These are phyloP conservation scores for Gymnodraco acuticeps DNA, from an alignment of 2,797 vertebrate genomes.

Conservation along the genomic window DNA sequence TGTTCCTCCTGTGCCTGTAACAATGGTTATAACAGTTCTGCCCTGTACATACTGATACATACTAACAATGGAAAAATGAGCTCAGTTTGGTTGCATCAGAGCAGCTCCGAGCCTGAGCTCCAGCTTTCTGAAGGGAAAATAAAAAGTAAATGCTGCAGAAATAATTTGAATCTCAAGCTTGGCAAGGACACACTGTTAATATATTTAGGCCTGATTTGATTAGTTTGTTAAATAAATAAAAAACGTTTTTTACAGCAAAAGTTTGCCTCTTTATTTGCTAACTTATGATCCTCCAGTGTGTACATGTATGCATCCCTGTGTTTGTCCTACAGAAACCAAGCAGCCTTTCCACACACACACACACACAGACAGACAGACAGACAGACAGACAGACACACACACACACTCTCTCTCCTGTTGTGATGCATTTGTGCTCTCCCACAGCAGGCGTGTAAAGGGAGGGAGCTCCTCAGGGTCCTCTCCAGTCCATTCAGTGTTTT, in stretches of 20 bases:
- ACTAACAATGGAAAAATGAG: background rate
- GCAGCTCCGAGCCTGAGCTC: conserved; percentile 1
- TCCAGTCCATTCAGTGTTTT: conserved; percentile 37
- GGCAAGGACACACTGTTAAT: conserved; percentile 29
- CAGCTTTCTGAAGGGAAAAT: conserved; percentile 40
- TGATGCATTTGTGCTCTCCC: conserved; percentile 22
- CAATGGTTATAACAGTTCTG: background rate
- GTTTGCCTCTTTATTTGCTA: background rate
- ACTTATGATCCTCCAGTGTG: background rate
- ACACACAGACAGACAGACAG: background rate
- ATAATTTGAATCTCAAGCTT: conserved; percentile 40
- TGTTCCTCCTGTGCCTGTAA: background rate
- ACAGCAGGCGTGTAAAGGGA: conserved; percentile 33
- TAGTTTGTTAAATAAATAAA: conserved; percentile 18
- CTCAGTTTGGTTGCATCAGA: conserved; percentile 7
- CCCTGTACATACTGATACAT: background rate
- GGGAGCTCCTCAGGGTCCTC: conserved; percentile 35
- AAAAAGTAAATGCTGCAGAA: conserved; percentile 37
- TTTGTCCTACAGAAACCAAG: conserved; percentile 26
- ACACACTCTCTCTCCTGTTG: background rate
- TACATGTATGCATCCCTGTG: conserved; percentile 15
- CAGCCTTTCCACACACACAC: background rate
- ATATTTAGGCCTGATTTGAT: conserved; percentile 47
- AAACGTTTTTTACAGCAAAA: conserved; percentile 22
- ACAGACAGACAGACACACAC: background rate